Evolutionary conservation across 2,797 vertebrate genomes (phyloP).

Genomic region (Zonotrichia albicollis): DNA sequence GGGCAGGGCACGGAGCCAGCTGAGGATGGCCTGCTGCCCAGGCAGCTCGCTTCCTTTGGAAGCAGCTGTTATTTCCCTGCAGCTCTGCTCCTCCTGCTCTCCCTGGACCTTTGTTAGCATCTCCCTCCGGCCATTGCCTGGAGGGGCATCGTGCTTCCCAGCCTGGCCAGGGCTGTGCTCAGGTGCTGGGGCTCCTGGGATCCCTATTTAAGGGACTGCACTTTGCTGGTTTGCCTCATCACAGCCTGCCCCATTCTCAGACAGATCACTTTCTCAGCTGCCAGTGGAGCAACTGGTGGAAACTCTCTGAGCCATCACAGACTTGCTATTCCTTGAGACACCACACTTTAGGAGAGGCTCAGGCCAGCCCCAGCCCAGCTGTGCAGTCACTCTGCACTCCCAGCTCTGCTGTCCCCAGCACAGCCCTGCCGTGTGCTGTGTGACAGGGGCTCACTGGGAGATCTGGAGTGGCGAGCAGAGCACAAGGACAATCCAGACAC

Average conservation of each 20-base stretch:
- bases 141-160: neutral
- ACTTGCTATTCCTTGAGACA: neutral
- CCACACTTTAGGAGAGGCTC: too few relatives aligned
- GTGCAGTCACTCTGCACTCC: neutral
- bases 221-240: neutral
- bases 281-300: neutral
- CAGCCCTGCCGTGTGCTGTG: accelerated
- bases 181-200: neutral
- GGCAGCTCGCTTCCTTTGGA: constrained; percentile 20
- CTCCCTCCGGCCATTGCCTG: accelerated
- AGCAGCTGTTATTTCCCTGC: constrained; percentile 44
- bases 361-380: neutral
- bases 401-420: neutral
- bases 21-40: neutral
- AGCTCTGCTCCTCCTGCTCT: neutral
- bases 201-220: neutral
- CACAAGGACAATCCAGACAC: neutral
- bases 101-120: neutral
- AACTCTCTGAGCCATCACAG: neutral
- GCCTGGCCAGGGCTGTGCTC: neutral
- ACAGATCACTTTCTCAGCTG: neutral
- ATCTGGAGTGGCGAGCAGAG: accelerated
- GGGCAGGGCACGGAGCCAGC: constrained; percentile 2
- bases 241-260: neutral
- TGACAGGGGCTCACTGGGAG: neutral